A percentile compares a stretch with the other conserved stretches of the same genome.
These are phyloP conservation scores for Chaitophorus viminalis DNA, from an alignment of 2,888 invertebrate species.

Conservation along the genomic window DNA sequence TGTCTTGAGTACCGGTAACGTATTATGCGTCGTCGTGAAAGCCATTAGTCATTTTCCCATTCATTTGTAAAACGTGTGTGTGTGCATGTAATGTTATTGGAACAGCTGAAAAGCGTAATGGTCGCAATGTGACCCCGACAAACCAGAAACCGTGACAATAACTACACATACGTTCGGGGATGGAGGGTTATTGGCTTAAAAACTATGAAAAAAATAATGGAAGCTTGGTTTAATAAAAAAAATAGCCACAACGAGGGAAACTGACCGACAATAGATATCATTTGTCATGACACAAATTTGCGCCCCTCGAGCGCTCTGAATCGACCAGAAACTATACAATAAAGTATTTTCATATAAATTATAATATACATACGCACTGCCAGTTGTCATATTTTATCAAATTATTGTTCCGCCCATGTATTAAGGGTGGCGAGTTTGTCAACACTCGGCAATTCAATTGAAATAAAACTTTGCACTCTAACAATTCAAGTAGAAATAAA, in stretches of 20 bases:
- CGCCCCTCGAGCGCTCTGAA: slow-evolving; percentile 1
- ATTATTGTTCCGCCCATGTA: slow-evolving; percentile 2
- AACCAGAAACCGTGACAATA: slow-evolving; percentile 57
- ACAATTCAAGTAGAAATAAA: background rate
- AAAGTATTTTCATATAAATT: too few species aligned
- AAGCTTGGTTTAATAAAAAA: slow-evolving; percentile 40
- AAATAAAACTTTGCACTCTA: background rate
- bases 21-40: background rate
- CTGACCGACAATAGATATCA: slow-evolving; percentile 54
- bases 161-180: background rate
- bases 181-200: slow-evolving; percentile 49
- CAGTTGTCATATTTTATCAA: slow-evolving; percentile 10
- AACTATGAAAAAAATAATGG: slow-evolving; percentile 35
- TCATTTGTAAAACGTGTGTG: slow-evolving; percentile 12
- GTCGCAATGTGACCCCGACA: slow-evolving; percentile 33
- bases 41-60: slow-evolving; percentile 52
- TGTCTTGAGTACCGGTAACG: background rate
- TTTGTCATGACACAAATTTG: slow-evolving; percentile 50
- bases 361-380: background rate
- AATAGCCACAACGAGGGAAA: slow-evolving; percentile 54
- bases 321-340: slow-evolving; percentile 14
- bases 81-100: slow-evolving; percentile 18
- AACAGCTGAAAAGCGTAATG: slow-evolving; percentile 56
- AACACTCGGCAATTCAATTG: background rate
- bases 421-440: background rate